phyloP scores from a whole-genome alignment of 2,888 invertebrate species.

The Athrips mouffetella region DNA sequence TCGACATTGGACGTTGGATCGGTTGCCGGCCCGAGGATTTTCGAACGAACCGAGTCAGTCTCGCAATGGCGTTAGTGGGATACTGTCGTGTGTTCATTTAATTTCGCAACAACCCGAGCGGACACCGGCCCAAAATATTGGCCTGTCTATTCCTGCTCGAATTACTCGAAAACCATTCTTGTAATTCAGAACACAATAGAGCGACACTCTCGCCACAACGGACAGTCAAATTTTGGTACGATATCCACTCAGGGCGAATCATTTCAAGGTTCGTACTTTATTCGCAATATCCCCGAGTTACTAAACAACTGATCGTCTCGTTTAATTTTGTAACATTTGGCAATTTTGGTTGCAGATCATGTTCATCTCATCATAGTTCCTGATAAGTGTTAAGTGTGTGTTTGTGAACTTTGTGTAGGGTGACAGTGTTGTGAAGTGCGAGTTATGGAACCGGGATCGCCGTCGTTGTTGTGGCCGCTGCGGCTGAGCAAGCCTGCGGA shows the following conservation, averaged over 20 bases:
- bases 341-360: constrained; percentile 72
- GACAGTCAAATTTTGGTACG: constrained; percentile 78
- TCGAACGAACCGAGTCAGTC: constrained; percentile 60
- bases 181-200: constrained; percentile 63
- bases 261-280: constrained; percentile 77
- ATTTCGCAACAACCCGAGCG: constrained; percentile 72
- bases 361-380: constrained; percentile 76
- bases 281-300: constrained; percentile 69
- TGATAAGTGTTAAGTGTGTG: constrained; percentile 69
- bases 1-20: constrained; percentile 78
- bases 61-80: constrained; percentile 76
- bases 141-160: constrained; percentile 73
- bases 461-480: constrained; percentile 70
- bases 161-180: constrained; percentile 66
- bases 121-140: constrained; percentile 80
- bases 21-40: constrained; percentile 70
- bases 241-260: constrained; percentile 77
- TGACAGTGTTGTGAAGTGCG: constrained; percentile 55
- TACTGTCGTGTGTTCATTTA: constrained; percentile 72
- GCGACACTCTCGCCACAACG: constrained; percentile 62
- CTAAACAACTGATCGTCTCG: constrained; percentile 56
- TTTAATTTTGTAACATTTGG: constrained; percentile 53
- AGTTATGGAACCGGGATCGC: constrained; percentile 75
- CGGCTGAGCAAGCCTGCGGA: constrained; percentile 67
- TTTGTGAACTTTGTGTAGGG: constrained; percentile 65